Conservation (phyloP, 2,113 vertebrate species). For the Empidonax traillii region DNA sequence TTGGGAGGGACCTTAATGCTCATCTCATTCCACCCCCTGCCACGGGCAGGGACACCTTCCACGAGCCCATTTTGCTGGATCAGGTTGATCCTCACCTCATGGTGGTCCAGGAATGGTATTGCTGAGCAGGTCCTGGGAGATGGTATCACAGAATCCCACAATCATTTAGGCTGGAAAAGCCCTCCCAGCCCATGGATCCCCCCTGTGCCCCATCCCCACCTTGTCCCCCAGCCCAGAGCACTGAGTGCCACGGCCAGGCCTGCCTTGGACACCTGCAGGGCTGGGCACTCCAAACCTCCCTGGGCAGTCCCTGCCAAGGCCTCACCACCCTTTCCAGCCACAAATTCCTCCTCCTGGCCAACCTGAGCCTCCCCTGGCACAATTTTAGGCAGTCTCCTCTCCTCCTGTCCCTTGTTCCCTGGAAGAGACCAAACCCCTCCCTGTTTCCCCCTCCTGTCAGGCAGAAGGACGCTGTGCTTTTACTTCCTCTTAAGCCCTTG, state of each 20-base stretch:
- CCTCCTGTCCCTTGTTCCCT: not conserved
- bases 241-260: not conserved
- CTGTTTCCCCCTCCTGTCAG: not conserved
- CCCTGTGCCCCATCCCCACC: not conserved
- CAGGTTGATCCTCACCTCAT: not conserved
- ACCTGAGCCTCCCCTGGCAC: not conserved
- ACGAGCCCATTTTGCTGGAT: not conserved
- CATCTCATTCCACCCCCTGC: not conserved
- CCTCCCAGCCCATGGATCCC: fast-evolving
- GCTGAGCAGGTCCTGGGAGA: not conserved
- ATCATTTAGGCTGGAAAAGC: not conserved
- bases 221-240: not conserved
- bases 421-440: not conserved
- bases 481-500: not conserved
- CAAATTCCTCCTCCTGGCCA: fast-evolving
- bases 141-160: not conserved
- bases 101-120: not conserved
- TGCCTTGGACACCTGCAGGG: not conserved
- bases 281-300: not conserved
- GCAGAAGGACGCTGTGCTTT: not conserved
- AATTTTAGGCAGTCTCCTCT: not conserved
- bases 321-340: not conserved
- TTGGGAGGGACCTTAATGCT: not conserved
- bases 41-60: not conserved
- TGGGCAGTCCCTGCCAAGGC: not conserved